These are phyloP conservation scores for Aphelinus certus DNA, from an alignment of 1,140 invertebrate species.

Conservation along the genomic window DNA sequence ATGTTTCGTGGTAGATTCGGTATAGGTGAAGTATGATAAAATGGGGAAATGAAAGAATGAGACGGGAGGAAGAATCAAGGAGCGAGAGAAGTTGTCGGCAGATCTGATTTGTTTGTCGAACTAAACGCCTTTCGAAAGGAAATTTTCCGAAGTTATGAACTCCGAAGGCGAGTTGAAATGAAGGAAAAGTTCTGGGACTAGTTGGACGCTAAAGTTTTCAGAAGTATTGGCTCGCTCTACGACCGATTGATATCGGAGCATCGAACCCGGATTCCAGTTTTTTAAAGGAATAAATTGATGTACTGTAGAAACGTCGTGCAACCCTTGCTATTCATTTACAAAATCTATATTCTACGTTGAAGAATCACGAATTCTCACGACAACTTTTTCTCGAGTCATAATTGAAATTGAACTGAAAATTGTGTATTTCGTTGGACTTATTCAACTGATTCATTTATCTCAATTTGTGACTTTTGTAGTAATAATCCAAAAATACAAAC, in stretches of 20 bases:
- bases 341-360: too few species aligned
- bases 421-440: too few species aligned
- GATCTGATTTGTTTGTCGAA: slow-evolving; percentile 39
- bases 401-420: too few species aligned
- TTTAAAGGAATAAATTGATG: slow-evolving; percentile 10
- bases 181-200: slow-evolving; percentile 22
- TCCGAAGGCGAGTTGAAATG: slow-evolving; percentile 26
- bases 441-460: too few species aligned
- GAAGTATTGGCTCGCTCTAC: slow-evolving; percentile 4
- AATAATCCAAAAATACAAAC: too few species aligned
- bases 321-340: too few species aligned
- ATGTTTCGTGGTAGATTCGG: too few species aligned
- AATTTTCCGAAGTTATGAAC: slow-evolving; percentile 33
- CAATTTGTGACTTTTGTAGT: too few species aligned
- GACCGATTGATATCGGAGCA: slow-evolving; percentile 25
- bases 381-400: too few species aligned
- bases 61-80: background rate
- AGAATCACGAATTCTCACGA: too few species aligned
- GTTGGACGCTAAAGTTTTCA: slow-evolving; percentile 2
- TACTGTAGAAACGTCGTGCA: too few species aligned
- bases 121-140: slow-evolving; percentile 29
- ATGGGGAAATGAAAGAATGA: background rate
- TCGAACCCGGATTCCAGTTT: slow-evolving; percentile 1
- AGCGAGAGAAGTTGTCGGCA: slow-evolving; percentile 14
- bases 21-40: background rate